Evolutionary conservation across 1,140 invertebrate genomes (phyloP).

Genomic region (Ceratitis capitata): DNA sequence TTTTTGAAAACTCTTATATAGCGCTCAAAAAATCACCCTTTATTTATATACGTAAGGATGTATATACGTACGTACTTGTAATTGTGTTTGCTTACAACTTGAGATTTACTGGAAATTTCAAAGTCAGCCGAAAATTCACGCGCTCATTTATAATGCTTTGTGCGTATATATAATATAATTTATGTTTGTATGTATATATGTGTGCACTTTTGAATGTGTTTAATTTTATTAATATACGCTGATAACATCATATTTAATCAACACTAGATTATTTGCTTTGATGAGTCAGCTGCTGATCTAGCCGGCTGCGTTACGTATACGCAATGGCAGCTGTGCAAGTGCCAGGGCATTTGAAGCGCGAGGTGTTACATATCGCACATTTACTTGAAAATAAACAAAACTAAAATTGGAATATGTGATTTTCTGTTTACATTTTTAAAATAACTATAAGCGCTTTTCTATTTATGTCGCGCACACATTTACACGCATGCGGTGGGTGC

Average conservation of each 20-base stretch:
- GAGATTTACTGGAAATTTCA: not conserved
- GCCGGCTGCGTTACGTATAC: not conserved
- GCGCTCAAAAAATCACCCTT: too few relatives aligned
- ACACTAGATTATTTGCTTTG: not conserved
- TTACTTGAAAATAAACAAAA: not conserved
- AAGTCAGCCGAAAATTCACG: conserved; percentile 28
- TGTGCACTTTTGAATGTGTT: not conserved
- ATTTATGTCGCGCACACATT: not conserved
- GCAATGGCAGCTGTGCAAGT: not conserved
- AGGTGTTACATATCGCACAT: conserved; percentile 10
- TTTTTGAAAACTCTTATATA: too few relatives aligned
- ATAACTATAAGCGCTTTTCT: not conserved
- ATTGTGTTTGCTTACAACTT: not conserved
- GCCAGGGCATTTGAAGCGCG: not conserved
- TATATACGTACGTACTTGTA: not conserved
- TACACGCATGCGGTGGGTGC: not conserved
- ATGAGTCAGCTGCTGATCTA: not conserved
- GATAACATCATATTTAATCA: not conserved
- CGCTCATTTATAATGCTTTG: not conserved
- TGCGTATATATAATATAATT: not conserved
- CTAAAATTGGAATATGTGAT: not conserved
- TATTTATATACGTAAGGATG: not conserved
- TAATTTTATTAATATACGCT: conserved; percentile 2
- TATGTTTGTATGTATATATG: not conserved
- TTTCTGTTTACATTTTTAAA: not conserved